Evolutionary conservation across 2,888 invertebrate species (phyloP), one percentile per base, ranked within the genome.

Genomic region (Pyrochroa serraticornis): DNA sequence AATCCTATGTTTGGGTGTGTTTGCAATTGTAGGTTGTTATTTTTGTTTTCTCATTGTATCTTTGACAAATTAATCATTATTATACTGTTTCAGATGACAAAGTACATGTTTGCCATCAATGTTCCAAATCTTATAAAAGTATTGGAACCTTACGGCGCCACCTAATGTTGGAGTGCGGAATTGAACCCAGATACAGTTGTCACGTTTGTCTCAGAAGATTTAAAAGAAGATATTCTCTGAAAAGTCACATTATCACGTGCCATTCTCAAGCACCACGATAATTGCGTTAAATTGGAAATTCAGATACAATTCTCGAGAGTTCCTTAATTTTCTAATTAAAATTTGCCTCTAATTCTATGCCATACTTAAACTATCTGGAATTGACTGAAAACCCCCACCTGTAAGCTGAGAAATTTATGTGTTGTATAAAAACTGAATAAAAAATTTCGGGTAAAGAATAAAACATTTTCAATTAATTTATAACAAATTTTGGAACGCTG

Each of bases 221-320:
- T 36, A 46, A 34, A 22, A 33, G 36, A 1, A n/a, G 46, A 14
- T 46, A 35, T 84, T 67, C 84, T 84, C 71, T 85, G 85, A 77
- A 85, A 84, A 72, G 82, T 81, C 74, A 82, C 82, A 72, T 75
- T 82, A 63, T 77, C 67, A 70, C 61, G 71, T 67, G 13, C 33
- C 43, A 43, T 32, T 30, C 22, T 41, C 30, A 41, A 41, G 9
- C 8, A 9, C 10, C 6, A 42, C n/a, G 12, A 13, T 41, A 13
- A 5, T n/a, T 7, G 1, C 30, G 14, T 43, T n/a, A 12, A 9
- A 43, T 41, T 41, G 14, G 9, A 10, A 35, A 35, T 35, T 35
- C 2, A 35, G 2, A 3, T 9, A 6, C 10, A n/a, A 9, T n/a
- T 3, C 36, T 35, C n/a, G 6, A 9, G 36, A 9, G 9, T 35